Conservation (phyloP, 1,140 invertebrate species). For the Drosophila tsacasi region DNA sequence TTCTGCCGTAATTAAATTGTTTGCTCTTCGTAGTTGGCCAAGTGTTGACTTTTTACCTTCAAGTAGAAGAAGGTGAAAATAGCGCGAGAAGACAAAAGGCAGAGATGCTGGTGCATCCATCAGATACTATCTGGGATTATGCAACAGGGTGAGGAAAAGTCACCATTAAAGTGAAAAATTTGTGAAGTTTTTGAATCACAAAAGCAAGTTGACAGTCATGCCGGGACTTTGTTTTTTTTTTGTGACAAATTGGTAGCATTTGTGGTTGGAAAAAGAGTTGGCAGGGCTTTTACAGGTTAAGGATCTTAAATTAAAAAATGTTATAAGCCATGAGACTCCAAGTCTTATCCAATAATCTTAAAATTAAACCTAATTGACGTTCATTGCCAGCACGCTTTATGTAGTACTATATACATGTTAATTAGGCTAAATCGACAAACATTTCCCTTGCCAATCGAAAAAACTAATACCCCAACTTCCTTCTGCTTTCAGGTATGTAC, state of each 20-base stretch:
- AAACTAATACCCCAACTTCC: slow-evolving; percentile 35
- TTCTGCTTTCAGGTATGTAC: slow-evolving; percentile 61
- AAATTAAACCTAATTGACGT: not conserved
- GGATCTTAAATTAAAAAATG: not conserved
- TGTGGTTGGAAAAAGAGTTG: not conserved
- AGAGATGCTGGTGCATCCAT: slow-evolving; percentile 15
- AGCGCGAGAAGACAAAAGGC: slow-evolving; percentile 22
- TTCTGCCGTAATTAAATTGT: slow-evolving; percentile 56
- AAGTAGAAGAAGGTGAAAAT: slow-evolving; percentile 13
- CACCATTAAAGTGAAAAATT: slow-evolving; percentile 28
- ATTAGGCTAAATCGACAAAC: slow-evolving; percentile 6
- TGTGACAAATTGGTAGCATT: not conserved
- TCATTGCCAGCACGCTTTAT: slow-evolving; percentile 1
- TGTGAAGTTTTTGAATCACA: slow-evolving; percentile 3
- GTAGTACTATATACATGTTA: slow-evolving; percentile 1
- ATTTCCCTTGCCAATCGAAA: slow-evolving; percentile 15
- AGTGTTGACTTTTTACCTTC: slow-evolving; percentile 30
- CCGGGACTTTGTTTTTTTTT: too few relatives aligned
- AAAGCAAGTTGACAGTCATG: not conserved
- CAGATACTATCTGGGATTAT: slow-evolving; percentile 30
- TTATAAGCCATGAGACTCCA: too few relatives aligned
- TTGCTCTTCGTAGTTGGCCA: slow-evolving; percentile 53
- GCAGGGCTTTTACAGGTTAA: not conserved
- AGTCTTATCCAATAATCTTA: not conserved
- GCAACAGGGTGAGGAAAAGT: slow-evolving; percentile 21